phyloP scores from a whole-genome alignment of 1,140 invertebrate genomes.

The Lethrus apterus region DNA sequence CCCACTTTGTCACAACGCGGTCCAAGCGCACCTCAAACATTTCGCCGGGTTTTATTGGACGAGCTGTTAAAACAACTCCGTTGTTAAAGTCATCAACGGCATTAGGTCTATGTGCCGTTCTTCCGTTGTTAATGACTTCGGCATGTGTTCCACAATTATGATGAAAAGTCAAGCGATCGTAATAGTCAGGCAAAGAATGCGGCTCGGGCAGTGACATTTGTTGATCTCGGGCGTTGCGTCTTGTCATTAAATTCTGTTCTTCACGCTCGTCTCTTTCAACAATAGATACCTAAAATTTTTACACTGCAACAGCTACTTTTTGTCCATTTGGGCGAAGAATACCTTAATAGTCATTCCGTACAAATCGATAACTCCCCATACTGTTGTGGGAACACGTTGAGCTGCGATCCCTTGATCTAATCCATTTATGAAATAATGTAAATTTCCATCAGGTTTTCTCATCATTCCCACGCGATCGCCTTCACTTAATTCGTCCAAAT shows the following conservation, averaged over 20 bases:
- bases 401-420: constrained; percentile 87
- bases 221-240: constrained; percentile 52
- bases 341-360: constrained; percentile 95
- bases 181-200: constrained; percentile 37
- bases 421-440: constrained; percentile 92
- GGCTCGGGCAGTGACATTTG: constrained; percentile 28
- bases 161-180: constrained; percentile 79
- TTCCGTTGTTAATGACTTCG: constrained; percentile 81
- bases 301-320: constrained; percentile 1
- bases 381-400: constrained; percentile 60
- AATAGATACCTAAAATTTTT: constrained; percentile 68
- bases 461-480: constrained; percentile 86
- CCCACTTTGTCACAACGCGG: constrained; percentile 85
- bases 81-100: constrained; percentile 93
- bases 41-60: constrained; percentile 76
- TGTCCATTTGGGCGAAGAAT: constrained; percentile 9
- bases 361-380: constrained; percentile 91
- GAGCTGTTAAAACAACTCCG: constrained; percentile 86
- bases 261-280: constrained; percentile 72
- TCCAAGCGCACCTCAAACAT: constrained; percentile 89
- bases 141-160: constrained; percentile 84
- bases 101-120: constrained; percentile 85
- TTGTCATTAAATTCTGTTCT: constrained; percentile 66
- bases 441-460: constrained; percentile 68
- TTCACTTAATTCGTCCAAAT: constrained; percentile 87